Base-by-base conservation (phyloP, 1,140 invertebrate species). In the Ridgeia piscesae region DNA sequence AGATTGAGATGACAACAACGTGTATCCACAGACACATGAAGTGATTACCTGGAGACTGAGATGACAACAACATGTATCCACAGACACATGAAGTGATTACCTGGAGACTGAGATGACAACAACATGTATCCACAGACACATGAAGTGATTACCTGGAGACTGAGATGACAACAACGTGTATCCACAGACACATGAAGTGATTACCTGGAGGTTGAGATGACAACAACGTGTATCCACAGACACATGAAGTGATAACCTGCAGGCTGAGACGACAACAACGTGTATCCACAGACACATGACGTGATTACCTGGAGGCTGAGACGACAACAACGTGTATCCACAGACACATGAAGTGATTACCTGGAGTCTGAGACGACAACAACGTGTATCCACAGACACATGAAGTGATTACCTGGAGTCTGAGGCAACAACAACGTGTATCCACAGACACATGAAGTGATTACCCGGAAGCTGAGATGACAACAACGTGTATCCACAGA, bases 11-110 rank as follows among this genome's bases (percentile, higher is more conserved):
- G 34, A 92, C 91, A 9, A 92, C 42, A 33, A 92, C 33, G 50
- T 92, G 91, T 6, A 92, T 58, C 91, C 91, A 92, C 8, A 77
- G 48, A 77, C 33, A 33, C 48, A 92, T 34, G 88, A 92, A 92
- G 34, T 11, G 42, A 33, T 33, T 14, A 90, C 33, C 89, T 90
- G 89, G 89, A 90, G 6, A 35, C 91, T 31, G 89, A 90, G 91
- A 92, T 92, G 34, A 92, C 91, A 9, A 92, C 42, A 33, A 92
- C 33, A 34, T 92, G 91, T 6, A 92, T 58, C 91, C 91, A 92
- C 8, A 77, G 48, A 77, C 33, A 33, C 48, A 92, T 34, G 88
- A 92, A 92, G 34, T 11, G 42, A 33, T 33, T 14, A 90, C 33
- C 89, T 90, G 89, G 89, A 90, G 6, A 35, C 91, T 31, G 89